Conservation (phyloP, 2,888 invertebrate species). For the Mythimna lalbum region DNA sequence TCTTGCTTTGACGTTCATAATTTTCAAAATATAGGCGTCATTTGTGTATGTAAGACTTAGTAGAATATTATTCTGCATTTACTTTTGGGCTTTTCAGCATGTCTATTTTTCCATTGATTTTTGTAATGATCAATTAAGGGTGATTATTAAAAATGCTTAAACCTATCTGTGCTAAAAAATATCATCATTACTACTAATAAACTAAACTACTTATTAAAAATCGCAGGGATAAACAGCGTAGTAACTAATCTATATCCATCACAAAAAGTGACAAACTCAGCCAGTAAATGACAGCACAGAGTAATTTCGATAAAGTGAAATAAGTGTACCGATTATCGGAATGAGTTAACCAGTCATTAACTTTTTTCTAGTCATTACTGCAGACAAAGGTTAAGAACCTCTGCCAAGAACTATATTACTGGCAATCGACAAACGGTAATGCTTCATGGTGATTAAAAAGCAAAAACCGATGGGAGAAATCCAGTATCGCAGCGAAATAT, state of each 20-base stretch:
- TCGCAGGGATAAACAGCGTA: background rate
- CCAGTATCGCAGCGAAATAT: background rate
- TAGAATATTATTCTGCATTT: background rate
- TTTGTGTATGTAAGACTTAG: background rate
- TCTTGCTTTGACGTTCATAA: conserved; percentile 5
- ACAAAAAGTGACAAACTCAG: conserved; percentile 20
- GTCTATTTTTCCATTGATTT: background rate
- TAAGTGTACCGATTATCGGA: conserved; percentile 47
- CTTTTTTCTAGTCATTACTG: conserved; percentile 62
- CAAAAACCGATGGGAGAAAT: conserved; percentile 21
- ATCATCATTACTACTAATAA: too few relatives aligned
- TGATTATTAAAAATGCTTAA: background rate
- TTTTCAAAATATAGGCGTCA: background rate
- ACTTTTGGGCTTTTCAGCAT: background rate
- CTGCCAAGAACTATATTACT: conserved; percentile 53
- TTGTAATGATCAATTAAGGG: too few relatives aligned
- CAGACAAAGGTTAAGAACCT: conserved; percentile 71
- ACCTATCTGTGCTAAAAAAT: background rate
- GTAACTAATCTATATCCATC: background rate
- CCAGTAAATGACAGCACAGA: background rate
- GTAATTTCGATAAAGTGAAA: conserved; percentile 40
- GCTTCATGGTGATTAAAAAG: conserved; percentile 59
- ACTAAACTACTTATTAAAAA: background rate
- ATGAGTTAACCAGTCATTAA: conserved; percentile 63
- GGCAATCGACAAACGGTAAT: conserved; percentile 55